These are phyloP conservation scores for Gobio occitaniae DNA, from an alignment of 2,797 vertebrate genomes.

Conservation along the genomic window DNA sequence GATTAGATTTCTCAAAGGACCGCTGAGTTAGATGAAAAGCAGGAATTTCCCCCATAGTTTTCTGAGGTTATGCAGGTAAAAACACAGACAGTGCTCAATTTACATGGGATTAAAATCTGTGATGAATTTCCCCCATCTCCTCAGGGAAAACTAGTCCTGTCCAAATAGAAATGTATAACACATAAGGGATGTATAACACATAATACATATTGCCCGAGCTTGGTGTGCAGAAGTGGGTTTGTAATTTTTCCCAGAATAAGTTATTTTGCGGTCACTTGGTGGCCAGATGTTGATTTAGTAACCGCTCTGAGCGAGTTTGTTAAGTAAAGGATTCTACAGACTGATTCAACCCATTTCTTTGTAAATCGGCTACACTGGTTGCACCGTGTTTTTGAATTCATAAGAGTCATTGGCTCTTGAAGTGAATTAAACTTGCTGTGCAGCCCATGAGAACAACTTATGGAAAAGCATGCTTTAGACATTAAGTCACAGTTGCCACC, in stretches of 20 bases:
- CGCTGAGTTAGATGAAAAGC: background rate
- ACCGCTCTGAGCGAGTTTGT: background rate
- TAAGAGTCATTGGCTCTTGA: background rate
- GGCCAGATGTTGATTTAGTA: background rate
- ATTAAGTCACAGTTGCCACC: too few relatives aligned
- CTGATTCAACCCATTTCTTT: background rate
- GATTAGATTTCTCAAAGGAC: background rate
- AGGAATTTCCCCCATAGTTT: background rate
- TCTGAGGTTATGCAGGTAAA: background rate
- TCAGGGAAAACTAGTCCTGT: background rate
- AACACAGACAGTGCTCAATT: background rate
- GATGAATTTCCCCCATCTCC: too few relatives aligned
- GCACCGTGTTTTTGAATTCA: background rate
- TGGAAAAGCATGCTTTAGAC: background rate
- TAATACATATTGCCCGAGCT: background rate
- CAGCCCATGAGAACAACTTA: too few relatives aligned
- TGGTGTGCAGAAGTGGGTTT: background rate
- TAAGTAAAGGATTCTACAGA: background rate
- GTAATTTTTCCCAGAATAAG: background rate
- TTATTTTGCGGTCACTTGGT: background rate
- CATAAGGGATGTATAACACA: background rate
- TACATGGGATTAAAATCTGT: background rate
- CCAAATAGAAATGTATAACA: background rate
- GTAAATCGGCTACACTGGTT: background rate
- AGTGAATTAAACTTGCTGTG: too few relatives aligned